These are phyloP conservation scores for Drosophila ustulata DNA, from an alignment of 2,888 invertebrate genomes.

Conservation along the genomic window DNA sequence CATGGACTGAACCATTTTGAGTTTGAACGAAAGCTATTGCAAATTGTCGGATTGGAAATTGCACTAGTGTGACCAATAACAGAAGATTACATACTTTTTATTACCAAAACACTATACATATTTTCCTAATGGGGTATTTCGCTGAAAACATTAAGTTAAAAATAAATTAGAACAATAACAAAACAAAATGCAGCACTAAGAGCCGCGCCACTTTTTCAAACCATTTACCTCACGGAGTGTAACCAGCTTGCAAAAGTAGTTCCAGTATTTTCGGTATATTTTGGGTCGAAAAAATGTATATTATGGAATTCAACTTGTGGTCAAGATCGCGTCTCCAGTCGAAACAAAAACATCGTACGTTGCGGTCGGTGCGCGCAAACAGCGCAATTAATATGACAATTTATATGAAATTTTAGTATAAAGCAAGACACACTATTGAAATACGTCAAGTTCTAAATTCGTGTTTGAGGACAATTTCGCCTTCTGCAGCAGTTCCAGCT, in stretches of 20 bases:
- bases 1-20: slow-evolving; percentile 36
- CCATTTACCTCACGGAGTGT: background rate
- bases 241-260: background rate
- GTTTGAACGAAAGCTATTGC: slow-evolving; percentile 21
- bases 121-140: no score
- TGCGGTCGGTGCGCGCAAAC: slow-evolving; percentile 46
- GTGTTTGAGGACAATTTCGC: slow-evolving; percentile 29
- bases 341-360: slow-evolving; percentile 41
- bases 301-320: background rate
- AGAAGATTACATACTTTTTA: no score
- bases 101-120: no score
- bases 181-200: background rate
- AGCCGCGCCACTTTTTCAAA: background rate
- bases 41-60: slow-evolving; percentile 42
- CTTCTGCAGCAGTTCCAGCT: slow-evolving; percentile 37
- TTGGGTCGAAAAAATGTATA: background rate
- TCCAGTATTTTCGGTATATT: background rate
- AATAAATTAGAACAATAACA: background rate
- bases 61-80: background rate
- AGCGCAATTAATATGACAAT: slow-evolving; percentile 37
- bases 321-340: slow-evolving; percentile 46
- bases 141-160: no score
- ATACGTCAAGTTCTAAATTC: slow-evolving; percentile 60
- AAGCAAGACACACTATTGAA: slow-evolving; percentile 59
- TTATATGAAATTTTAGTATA: slow-evolving; percentile 33